Base-by-base conservation (phyloP, 2,888 invertebrate genomes). In the Ennomos quercinarius region DNA sequence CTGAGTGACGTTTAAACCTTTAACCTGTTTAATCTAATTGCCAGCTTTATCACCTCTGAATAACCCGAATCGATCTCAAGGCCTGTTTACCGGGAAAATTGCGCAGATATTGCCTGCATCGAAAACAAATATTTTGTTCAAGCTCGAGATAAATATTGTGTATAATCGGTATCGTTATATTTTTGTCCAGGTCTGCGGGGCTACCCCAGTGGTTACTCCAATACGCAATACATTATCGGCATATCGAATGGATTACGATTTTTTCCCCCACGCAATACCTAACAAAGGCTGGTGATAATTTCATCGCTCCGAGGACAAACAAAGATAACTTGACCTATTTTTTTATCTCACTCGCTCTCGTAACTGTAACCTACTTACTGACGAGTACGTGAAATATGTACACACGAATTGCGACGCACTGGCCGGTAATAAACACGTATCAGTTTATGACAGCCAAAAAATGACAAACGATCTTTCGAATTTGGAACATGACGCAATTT, bases 251-350 rank as follows among this genome's bases (percentile, higher is more conserved):
- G 83, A 83, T 87, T 89, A 91, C 73, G 70, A 65, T 45, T 59
- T 59, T 78, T 82, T 87, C 87, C 85, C 71, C 86, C 80, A 83
- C 89, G 88, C 86, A 89, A 86, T 89, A 27, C 27, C 27, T 27
- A 89, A 77, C 80, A 78, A 67, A 67, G 60, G 66, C 76, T 74
- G 67, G 65, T 77, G 89, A 88, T 90, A 89, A 89, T 91, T 89
- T 86, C 88, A 87, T 86, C 80, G 86, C 69, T 78, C 77, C 91
- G 92, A 92, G 92, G 92, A 91, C 92, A 83, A 79, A 77, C 79
- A 72, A 88, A 91, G 92, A 92, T 91, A 90, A 90, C 91, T 92
- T 92, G 92, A 91, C 92, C 92, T 80, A 92, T 92, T 89, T 92
- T 89, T 92, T 91, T 92, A 91, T 91, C 90, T 89, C 80, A 64